Percentiles rank a stretch among this genome's conserved stretches.
Evolutionary conservation across 1,140 invertebrate genomes (phyloP).

Genomic region (Nasonia giraulti): DNA sequence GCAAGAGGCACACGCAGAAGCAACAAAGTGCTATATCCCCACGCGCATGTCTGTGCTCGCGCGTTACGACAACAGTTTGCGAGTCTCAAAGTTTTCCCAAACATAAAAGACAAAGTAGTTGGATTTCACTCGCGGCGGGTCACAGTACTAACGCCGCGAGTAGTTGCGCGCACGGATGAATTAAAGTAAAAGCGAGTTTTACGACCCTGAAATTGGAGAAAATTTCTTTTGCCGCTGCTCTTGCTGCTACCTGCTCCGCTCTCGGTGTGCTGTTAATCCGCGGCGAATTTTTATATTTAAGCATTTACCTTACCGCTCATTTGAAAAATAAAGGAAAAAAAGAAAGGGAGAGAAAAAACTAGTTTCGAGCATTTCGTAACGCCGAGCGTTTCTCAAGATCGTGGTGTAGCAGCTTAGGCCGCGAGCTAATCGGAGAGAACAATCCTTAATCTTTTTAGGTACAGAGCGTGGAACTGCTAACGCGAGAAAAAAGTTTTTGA

Average conservation of each 20-base stretch:
- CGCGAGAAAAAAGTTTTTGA: not conserved
- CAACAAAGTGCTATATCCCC: too few species aligned
- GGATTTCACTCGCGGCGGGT: constrained; percentile 37
- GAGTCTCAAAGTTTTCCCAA: constrained; percentile 46
- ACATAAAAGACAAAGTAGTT: constrained; percentile 46
- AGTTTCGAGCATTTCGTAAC: constrained; percentile 14
- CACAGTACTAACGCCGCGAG: not conserved
- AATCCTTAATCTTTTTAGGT: not conserved
- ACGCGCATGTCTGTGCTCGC: not conserved
- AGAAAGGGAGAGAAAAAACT: constrained; percentile 2
- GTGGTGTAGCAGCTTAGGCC: not conserved
- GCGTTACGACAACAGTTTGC: constrained; percentile 39
- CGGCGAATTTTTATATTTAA: constrained; percentile 9
- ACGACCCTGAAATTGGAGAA: constrained; percentile 49
- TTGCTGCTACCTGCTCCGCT: not conserved
- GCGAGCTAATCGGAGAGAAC: not conserved
- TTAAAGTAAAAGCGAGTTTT: constrained; percentile 52
- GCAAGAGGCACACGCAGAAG: not conserved
- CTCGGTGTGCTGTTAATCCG: constrained; percentile 5
- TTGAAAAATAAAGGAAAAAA: constrained; percentile 20
- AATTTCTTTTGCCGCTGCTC: constrained; percentile 41
- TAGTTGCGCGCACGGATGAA: constrained; percentile 31
- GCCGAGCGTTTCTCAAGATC: constrained; percentile 10
- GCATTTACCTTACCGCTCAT: not conserved
- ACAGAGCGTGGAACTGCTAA: not conserved